Percentiles rank a stretch among this genome's conserved stretches.
These are phyloP conservation scores for Pyrochroa serraticornis DNA, from an alignment of 2,888 invertebrate species.

Conservation along the genomic window DNA sequence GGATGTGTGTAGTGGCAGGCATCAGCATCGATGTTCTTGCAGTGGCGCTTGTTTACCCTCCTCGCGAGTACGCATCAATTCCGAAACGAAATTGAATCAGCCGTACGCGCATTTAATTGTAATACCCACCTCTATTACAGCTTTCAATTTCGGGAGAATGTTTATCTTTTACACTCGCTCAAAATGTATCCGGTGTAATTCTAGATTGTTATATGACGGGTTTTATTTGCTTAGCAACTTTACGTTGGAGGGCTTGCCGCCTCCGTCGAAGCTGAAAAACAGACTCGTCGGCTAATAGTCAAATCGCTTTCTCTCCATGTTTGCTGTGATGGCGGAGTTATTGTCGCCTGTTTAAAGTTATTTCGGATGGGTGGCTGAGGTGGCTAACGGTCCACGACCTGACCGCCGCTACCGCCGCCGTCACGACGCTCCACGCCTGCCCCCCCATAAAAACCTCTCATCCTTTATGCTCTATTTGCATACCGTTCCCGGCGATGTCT, in stretches of 20 bases:
- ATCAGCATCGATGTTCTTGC: conserved; percentile 40
- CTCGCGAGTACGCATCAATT: conserved; percentile 50
- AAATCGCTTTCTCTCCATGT: neutral
- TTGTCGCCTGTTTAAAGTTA: conserved; percentile 25
- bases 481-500: conserved; percentile 56
- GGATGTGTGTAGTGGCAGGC: conserved; percentile 43
- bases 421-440: conserved; percentile 27
- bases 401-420: conserved; percentile 20
- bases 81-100: conserved; percentile 56
- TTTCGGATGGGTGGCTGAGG: conserved; percentile 41
- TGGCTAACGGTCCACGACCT: conserved; percentile 36
- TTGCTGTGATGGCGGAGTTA: neutral
- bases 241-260: conserved; percentile 20
- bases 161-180: conserved; percentile 54
- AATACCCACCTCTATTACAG: conserved; percentile 56
- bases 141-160: conserved; percentile 56
- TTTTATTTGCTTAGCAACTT: conserved; percentile 48
- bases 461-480: conserved; percentile 56
- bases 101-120: conserved; percentile 55
- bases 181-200: conserved; percentile 44
- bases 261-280: conserved; percentile 6
- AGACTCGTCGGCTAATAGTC: neutral
- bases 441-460: conserved; percentile 44
- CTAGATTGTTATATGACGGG: conserved; percentile 42
- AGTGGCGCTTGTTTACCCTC: conserved; percentile 45